phyloP scores from a whole-genome alignment of 2,888 invertebrate genomes.

The Hetaerina titia region DNA sequence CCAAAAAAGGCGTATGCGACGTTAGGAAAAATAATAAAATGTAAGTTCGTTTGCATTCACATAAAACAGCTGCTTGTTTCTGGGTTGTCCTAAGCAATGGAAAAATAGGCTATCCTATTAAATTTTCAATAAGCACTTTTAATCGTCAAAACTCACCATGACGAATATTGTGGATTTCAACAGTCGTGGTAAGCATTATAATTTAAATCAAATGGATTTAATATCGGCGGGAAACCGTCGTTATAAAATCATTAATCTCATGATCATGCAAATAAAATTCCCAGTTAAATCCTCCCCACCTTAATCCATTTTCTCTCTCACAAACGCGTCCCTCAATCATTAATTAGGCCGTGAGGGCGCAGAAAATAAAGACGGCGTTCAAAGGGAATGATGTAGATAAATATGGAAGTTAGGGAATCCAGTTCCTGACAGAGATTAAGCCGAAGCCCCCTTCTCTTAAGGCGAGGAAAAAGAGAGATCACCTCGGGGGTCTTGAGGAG shows the following conservation, averaged over 20 bases:
- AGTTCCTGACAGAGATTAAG: constrained; percentile 61
- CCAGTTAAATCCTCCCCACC: not conserved
- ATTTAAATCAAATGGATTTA: not conserved
- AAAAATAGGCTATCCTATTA: too few relatives aligned
- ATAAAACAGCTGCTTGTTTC: too few relatives aligned
- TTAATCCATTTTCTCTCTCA: not conserved
- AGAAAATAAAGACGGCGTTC: not conserved
- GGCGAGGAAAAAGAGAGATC: constrained; percentile 29
- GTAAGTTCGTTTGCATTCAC: too few relatives aligned
- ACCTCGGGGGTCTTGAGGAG: not conserved
- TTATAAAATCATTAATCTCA: not conserved
- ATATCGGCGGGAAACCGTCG: not conserved
- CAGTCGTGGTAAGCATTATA: too few relatives aligned
- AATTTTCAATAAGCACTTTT: too few relatives aligned
- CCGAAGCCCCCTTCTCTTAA: not conserved
- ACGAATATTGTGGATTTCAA: too few relatives aligned
- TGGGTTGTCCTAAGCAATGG: too few relatives aligned
- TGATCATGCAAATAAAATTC: not conserved
- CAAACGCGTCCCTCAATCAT: not conserved
- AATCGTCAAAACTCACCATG: too few relatives aligned
- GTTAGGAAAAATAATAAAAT: too few relatives aligned
- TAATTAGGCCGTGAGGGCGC: not conserved
- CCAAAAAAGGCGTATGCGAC: too few relatives aligned
- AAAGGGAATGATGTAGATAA: constrained; percentile 1
- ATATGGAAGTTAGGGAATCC: constrained; percentile 16